Conservation (phyloP, 2,797 vertebrate species). For the Pantherophis alleghaniensis region DNA sequence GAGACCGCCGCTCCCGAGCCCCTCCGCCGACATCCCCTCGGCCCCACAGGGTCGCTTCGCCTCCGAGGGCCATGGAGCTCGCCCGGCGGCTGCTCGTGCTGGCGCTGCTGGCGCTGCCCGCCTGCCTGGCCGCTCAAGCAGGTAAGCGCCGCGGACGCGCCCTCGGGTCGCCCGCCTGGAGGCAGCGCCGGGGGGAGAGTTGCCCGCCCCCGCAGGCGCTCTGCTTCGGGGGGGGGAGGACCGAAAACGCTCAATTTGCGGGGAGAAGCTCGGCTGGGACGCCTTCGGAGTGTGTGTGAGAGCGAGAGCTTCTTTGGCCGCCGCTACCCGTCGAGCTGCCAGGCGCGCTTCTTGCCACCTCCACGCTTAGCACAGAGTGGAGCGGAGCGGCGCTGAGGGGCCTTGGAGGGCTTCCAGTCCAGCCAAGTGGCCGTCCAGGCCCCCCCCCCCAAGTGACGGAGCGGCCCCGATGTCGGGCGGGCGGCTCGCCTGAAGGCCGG, state of each 20-base stretch:
- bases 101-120: not conserved
- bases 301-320: not conserved
- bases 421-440: no score
- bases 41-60: not conserved
- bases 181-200: not conserved
- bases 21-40: not conserved
- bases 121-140: not conserved
- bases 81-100: not conserved
- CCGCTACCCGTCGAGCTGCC: not conserved
- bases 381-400: no score
- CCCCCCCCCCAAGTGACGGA: no score
- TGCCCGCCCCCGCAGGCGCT: not conserved
- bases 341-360: not conserved
- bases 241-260: not conserved
- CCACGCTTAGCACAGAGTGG: rapidly evolving
- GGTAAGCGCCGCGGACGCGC: constrained; percentile 12
- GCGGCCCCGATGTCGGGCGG: no score
- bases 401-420: no score
- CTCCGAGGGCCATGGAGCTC: not conserved
- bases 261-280: not conserved
- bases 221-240: not conserved
- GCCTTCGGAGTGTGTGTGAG: no score
- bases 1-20: no score
- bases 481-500: not conserved
- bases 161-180: not conserved